Conservation (phyloP, 2,113 vertebrate genomes). For the Columba livia region DNA sequence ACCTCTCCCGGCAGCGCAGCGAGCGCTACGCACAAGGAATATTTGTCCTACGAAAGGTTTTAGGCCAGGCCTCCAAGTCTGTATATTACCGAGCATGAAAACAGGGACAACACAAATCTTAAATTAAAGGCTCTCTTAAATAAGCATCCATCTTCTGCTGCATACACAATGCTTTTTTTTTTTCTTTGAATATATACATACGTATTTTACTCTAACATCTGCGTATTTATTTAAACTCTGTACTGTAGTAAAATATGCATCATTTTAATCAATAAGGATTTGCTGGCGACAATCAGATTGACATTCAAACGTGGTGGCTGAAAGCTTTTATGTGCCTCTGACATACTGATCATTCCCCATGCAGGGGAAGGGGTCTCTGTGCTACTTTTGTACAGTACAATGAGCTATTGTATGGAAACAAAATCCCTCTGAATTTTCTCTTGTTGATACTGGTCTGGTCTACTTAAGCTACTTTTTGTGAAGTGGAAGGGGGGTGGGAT, state of each 20-base stretch:
- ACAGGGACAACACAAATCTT: slow-evolving; percentile 77
- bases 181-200: slow-evolving; percentile 82
- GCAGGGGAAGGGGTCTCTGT: slow-evolving; percentile 24
- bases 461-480: slow-evolving; percentile 61
- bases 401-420: slow-evolving; percentile 43
- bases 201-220: slow-evolving; percentile 78
- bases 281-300: slow-evolving; percentile 69
- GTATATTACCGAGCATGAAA: slow-evolving; percentile 65
- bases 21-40: not conserved
- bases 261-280: slow-evolving; percentile 72
- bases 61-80: slow-evolving; percentile 59
- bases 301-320: slow-evolving; percentile 64
- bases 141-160: slow-evolving; percentile 78
- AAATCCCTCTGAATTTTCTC: slow-evolving; percentile 53
- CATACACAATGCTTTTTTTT: slow-evolving; percentile 75
- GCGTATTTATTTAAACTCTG: slow-evolving; percentile 82
- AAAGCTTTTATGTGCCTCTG: slow-evolving; percentile 62
- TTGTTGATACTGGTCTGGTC: slow-evolving; percentile 59
- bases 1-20: not conserved
- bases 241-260: slow-evolving; percentile 83
- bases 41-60: not conserved
- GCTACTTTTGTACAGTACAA: slow-evolving; percentile 55
- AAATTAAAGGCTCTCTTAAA: slow-evolving; percentile 85
- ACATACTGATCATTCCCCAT: slow-evolving; percentile 24
- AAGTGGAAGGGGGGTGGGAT: slow-evolving; percentile 23